Base-by-base conservation (phyloP, 2,888 invertebrate species). In the Lycia hirtaria region DNA sequence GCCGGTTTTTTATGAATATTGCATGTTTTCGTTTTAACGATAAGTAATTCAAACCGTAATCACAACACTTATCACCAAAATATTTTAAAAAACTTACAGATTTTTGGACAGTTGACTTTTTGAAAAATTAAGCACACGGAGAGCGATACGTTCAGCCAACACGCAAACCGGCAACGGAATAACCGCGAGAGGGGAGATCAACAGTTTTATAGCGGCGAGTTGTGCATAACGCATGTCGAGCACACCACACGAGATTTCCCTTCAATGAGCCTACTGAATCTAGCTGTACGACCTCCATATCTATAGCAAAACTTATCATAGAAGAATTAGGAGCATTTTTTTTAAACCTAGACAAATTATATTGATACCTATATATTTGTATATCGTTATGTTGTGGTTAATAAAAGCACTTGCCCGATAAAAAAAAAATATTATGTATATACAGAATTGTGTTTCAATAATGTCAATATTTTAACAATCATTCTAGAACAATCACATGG, bases 161-260 rank as follows among this genome's bases (percentile, higher is more conserved):
- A 65, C 75, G 69, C 60, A 56, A 59, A 66, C 62, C 52, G 62
- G 62, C 57, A 65, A 74, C 74, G 59, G 79, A 80, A 76, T 85
- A 81, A 72, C 69, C 71, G 65, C 60, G 71, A 71, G 78, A 75
- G 78, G 80, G 81, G 85, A 80, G 76, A 64, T 59, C 71, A 71
- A 69, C 59, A 55, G 68, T 76, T 85, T 76, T 85, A 85, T 85
- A 81, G 55, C 35, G 47, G 57, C 62, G 64, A 12, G 49, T 54
- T 53, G 59, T 62, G 68, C 71, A 71, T 76, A 76, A 80, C 79
- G 78, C 78, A 69, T 71, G 64, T 60, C 72, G 69, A 73, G 56
- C 71, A 69, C 78, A 70, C 60, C 35, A 40, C 54, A 67, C 61
- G 60, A 65, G 71, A 71, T 75, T 69, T 63, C 37, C 43, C 35